Percentiles rank a stretch among this genome's conserved stretches.
These are phyloP conservation scores for Campylorhamphus procurvoides DNA, from an alignment of 2,113 vertebrate genomes.

Conservation along the genomic window DNA sequence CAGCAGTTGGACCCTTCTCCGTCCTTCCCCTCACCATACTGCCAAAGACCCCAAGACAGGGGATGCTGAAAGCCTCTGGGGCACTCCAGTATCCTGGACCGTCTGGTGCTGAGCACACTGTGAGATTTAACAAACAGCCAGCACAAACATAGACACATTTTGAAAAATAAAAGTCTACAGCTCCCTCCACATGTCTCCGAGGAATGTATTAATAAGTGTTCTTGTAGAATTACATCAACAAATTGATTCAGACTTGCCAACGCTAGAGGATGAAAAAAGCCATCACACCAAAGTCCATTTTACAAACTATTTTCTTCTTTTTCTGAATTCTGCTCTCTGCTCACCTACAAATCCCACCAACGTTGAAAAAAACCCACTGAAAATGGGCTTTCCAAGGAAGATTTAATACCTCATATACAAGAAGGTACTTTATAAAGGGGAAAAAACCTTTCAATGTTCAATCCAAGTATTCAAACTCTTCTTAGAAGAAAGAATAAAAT, in stretches of 20 bases:
- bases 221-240: neutral
- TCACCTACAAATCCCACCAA: neutral
- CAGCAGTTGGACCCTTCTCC: neutral
- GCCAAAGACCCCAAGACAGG: neutral
- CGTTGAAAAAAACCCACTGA: neutral
- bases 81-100: neutral
- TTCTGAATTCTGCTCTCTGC: neutral
- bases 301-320: neutral
- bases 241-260: constrained; percentile 12
- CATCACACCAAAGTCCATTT: neutral
- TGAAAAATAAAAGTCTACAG: neutral
- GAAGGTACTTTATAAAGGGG: neutral
- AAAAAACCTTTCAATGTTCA: neutral
- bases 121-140: neutral
- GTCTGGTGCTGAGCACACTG: neutral
- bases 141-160: neutral
- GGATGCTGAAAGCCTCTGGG: neutral
- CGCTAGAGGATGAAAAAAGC: neutral
- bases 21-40: neutral
- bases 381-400: neutral
- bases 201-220: neutral
- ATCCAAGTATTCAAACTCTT: neutral
- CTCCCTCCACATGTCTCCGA: neutral
- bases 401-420: neutral
- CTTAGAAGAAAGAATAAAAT: neutral